Base-by-base conservation (phyloP, 2,113 vertebrate genomes). In the Lathamus discolor region DNA sequence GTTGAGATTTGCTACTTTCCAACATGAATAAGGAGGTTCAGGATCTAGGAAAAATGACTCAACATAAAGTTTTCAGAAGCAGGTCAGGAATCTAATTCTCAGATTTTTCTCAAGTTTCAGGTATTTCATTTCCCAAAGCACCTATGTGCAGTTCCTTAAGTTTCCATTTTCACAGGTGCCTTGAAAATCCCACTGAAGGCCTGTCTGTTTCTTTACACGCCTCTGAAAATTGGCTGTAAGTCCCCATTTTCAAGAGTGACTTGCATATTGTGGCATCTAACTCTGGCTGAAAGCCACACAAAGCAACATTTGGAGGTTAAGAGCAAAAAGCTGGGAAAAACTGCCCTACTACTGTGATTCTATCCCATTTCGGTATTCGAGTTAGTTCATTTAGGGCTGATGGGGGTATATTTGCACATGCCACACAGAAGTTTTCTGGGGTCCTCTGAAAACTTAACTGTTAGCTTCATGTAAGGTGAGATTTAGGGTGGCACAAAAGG, bases 401-500 rank as follows among this genome's bases (percentile, higher is more conserved):
- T 29, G 24, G 35, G 79, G 75, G 44, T 57, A 24, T 62, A 62
- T 66, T 27, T 80, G 88, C 52, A 70, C 25, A 33, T 4, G 55
- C 61, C 19, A 6, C 4, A 4, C 6, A 75, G 72, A 88, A 80
- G 63, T 93, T 51, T 90, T 51, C 61, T 81, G 3, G 3, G 52
- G 48, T 88, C 55, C 69, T 84, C 80, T 44, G 83, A 64, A 96
- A 95, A 83, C 52, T 70, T 86, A 55, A 93, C 80, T 69, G 96
- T 94, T 82, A 90, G 29, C 68, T 94, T 86, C 88, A 78, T 0
- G 0, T 86, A 86, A 75, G 72, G 61, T 35, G 83, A 94, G 80
- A 88, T 92, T 93, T 94, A 90, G 35, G 1, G 69, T 82, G 86
- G 37, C 73, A 82, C 48, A 88, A 96, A 96, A 94, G 51, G 90